These are phyloP conservation scores for Nomada fucata DNA, from an alignment of 2,888 invertebrate species.

Conservation along the genomic window DNA sequence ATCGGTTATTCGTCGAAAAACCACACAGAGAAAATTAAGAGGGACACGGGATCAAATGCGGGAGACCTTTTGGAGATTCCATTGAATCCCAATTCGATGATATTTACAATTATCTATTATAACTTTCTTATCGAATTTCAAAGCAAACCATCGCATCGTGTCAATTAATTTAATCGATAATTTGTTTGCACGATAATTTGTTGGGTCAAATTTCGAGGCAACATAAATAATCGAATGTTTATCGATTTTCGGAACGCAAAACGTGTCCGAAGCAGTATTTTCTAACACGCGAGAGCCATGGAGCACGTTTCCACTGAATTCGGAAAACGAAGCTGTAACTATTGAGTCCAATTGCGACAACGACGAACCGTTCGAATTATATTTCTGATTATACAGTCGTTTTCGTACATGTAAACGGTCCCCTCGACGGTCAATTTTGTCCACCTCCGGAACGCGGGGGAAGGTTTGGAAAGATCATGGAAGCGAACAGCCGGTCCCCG, in stretches of 20 bases:
- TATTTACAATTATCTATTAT: background rate
- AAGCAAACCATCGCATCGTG: background rate
- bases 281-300: too few species aligned
- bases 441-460: background rate
- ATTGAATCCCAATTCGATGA: background rate
- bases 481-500: background rate
- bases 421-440: background rate
- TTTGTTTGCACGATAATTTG: too few species aligned
- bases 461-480: constrained; percentile 15
- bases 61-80: background rate
- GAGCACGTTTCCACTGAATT: too few species aligned
- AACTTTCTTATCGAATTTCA: background rate
- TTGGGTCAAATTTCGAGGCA: background rate
- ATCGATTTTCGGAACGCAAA: background rate
- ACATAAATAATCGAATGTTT: too few species aligned
- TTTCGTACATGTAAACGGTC: background rate
- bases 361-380: too few species aligned
- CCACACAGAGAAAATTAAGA: constrained; percentile 31
- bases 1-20: constrained; percentile 68
- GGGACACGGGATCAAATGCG: constrained; percentile 31
- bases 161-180: too few species aligned
- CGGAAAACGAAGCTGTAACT: too few species aligned
- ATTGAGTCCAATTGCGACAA: too few species aligned
- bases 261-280: too few species aligned
- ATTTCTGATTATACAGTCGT: too few species aligned